Percentiles rank a stretch among this genome's conserved stretches.
These are phyloP conservation scores for Cartodere bifasciata DNA, from an alignment of 2,888 invertebrate genomes.

Conservation along the genomic window DNA sequence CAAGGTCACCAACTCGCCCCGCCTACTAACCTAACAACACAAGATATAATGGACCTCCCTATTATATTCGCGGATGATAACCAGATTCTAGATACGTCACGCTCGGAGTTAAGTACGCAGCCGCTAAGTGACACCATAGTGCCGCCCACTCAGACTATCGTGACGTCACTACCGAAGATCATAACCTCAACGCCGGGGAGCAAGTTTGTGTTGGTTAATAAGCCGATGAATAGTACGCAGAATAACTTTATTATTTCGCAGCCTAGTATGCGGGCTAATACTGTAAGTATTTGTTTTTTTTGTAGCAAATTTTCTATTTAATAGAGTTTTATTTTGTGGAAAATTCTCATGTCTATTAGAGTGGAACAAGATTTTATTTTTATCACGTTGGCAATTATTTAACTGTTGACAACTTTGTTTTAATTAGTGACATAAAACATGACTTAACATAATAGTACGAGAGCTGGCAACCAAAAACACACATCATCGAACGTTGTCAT, in stretches of 20 bases:
- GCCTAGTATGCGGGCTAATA: constrained; percentile 1
- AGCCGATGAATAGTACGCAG: constrained; percentile 13
- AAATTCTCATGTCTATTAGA: too few species aligned
- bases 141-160: constrained; percentile 5
- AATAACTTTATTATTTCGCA: constrained; percentile 9
- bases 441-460: too few species aligned
- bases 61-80: constrained; percentile 52
- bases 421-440: too few species aligned
- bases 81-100: constrained; percentile 24
- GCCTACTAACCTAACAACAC: constrained; percentile 37
- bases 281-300: too few species aligned
- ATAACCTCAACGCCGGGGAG: constrained; percentile 12
- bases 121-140: constrained; percentile 5
- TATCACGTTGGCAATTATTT: too few species aligned
- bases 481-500: too few species aligned
- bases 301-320: too few species aligned
- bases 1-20: constrained; percentile 22
- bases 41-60: constrained; percentile 51
- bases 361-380: too few species aligned
- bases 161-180: constrained; percentile 7
- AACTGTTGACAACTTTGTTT: too few species aligned
- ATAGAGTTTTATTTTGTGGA: too few species aligned
- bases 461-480: too few species aligned
- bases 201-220: constrained; percentile 22
- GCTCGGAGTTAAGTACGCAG: constrained; percentile 2